Evolutionary conservation across 2,888 invertebrate genomes (phyloP).

Genomic region (Flexamia atlantica): DNA sequence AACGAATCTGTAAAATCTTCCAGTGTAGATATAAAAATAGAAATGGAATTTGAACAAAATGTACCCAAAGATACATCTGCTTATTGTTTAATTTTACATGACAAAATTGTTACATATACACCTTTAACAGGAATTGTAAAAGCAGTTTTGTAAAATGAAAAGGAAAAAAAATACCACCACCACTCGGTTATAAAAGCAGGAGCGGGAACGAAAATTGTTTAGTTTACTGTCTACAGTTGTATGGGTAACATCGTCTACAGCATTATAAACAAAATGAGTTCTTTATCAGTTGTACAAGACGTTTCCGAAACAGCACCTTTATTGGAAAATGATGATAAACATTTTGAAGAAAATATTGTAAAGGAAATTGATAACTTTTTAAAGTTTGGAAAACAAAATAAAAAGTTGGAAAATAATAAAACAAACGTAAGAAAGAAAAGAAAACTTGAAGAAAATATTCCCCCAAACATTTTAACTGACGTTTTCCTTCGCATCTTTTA

Average conservation of each 20-base stretch:
- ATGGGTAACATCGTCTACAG: background rate
- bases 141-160: background rate
- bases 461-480: too few species aligned
- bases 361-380: too few species aligned
- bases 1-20: constrained; percentile 68
- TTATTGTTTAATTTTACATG: constrained; percentile 63
- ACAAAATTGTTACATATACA: constrained; percentile 62
- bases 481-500: too few species aligned
- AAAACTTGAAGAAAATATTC: too few species aligned
- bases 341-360: too few species aligned
- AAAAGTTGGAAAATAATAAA: too few species aligned
- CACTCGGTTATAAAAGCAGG: background rate
- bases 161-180: background rate
- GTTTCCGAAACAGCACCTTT: background rate
- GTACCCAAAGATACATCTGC: constrained; percentile 55
- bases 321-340: background rate
- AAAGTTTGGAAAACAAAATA: too few species aligned
- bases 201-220: background rate
- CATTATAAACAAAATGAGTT: background rate
- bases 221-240: background rate
- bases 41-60: constrained; percentile 68
- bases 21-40: constrained; percentile 69
- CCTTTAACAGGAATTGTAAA: constrained; percentile 59
- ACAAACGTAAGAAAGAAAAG: too few species aligned
- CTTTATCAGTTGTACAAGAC: background rate